Conservation (phyloP, 2,888 invertebrate genomes). For the Amaurobius ferox region DNA sequence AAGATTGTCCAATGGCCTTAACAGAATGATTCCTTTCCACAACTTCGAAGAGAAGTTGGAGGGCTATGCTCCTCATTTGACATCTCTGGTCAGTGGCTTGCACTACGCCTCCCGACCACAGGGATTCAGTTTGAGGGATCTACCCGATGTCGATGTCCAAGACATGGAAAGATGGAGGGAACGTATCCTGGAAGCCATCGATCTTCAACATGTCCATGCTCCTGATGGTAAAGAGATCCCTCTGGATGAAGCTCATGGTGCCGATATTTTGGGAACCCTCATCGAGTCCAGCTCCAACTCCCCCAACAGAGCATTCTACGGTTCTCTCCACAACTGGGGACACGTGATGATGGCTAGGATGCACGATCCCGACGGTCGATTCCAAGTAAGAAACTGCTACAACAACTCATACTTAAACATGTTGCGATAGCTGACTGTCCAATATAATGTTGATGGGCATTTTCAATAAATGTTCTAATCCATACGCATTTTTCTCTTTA, state of each 20-base stretch:
- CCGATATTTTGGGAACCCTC: conserved; percentile 87
- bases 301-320: conserved; percentile 77
- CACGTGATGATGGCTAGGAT: conserved; percentile 86
- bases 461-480: no score
- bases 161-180: conserved; percentile 85
- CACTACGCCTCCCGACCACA: conserved; percentile 65
- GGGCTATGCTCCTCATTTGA: conserved; percentile 71
- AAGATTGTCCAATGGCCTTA: conserved; percentile 84
- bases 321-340: conserved; percentile 89
- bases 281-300: conserved; percentile 81
- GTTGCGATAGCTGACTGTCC: no score
- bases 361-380: conserved; percentile 88
- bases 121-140: conserved; percentile 23
- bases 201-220: conserved; percentile 81
- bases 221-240: conserved; percentile 80
- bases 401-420: no score
- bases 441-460: no score
- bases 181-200: conserved; percentile 84
- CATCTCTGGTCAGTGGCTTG: conserved; percentile 62
- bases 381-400: conserved; percentile 82
- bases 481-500: conserved; percentile 75
- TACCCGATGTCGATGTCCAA: conserved; percentile 29
- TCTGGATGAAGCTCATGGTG: conserved; percentile 84
- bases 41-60: conserved; percentile 76
- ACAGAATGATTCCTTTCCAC: conserved; percentile 81